Evolutionary conservation across 2,797 vertebrate species (phyloP), one percentile per base, ranked within the genome.

Genomic region (Acanthurus lineatus): DNA sequence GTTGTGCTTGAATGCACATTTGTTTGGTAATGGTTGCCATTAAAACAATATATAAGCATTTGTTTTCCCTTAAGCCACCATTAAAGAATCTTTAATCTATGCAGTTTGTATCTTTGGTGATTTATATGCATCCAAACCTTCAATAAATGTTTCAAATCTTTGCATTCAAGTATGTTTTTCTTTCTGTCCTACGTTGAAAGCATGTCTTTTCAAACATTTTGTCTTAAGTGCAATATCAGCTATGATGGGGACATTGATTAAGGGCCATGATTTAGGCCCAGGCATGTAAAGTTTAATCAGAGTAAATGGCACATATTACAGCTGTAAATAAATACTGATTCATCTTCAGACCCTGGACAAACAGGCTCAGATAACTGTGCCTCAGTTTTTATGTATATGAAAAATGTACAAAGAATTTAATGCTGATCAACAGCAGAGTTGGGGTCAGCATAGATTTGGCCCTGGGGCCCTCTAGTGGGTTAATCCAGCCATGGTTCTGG

Each of bases 401-500:
- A 49, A 22, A 57, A 17, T n/a, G 1, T 57, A 9, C 9, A 16
- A 22, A 45, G 14, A 38, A 64, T 5, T 19, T 53, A 22, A 25
- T 9, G 17, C 11, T 65, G 59, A 56, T 20, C 9, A 9, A 16
- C 38, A 35, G n/a, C 25, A 73, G 15, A 48, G 22, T 7, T 74
- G 25, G 20, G 48, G 49, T 17, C 32, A 61, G 16, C 35, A 14
- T 6, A 11, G 42, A 9, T 22, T 58, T 42, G 32, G 5, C 8
- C 62, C 19, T 32, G 28, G 38, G 56, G 48, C 68, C 77, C 56
- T 19, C 69, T 69, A 17, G 54, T 80, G 64, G 64, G 59, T 48
- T 69, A 35, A 65, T 66, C 14, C 22, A 70, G 38, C 38, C 73
- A 67, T 57, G 38, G 48, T 42, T 15, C 7, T 56, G 19, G 10